Evolutionary conservation across 2,888 invertebrate species (phyloP), one percentile per base, ranked within the genome.

Genomic region (Odontothrips loti): DNA sequence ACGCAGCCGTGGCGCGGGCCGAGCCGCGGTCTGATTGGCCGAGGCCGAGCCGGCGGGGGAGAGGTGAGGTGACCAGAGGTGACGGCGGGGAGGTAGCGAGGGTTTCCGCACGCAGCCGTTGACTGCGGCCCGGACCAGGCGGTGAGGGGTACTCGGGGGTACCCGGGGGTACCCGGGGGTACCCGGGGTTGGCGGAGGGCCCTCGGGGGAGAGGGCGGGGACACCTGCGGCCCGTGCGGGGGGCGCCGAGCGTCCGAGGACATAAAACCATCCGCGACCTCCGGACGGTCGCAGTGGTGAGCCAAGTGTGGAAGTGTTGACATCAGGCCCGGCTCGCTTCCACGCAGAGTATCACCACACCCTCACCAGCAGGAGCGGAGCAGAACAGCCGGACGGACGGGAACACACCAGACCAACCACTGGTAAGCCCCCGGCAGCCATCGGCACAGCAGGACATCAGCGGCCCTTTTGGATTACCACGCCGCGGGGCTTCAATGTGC

Each of bases 251-350:
- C 15, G 27, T 1, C 68, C 68, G 68, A 75, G 68, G 68, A 75
- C 68, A 75, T 75, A 75, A 11, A 75, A 75, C 68, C 23, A 75
- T 27, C 68, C 27, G 68, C 11, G 9, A 27, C 68, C 23, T 1
- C 12, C 23, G 68, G 27, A 2, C 23, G 68, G 23, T 27, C 68
- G 68, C 68, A 75, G 68, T 75, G 68, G 68, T 27, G 68, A 75
- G 1, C 68, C 68, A n/a, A 10, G 68, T 27, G 68, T 75, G 68
- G 68, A 75, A 75, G 68, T 75, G 68, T n/a, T 23, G 68, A 75
- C 68, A 23, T 23, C 23, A 75, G 68, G 68, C 68, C 68, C 68
- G 23, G 68, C 68, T 20, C 68, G 68, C 68, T 75, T 75, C 68
- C 68, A 75, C 68, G 58, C 17, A 6, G 58, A 58, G 58, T 6